Percentiles rank a stretch among this genome's conserved stretches.
phyloP scores from a whole-genome alignment of 1,140 invertebrate genomes.

The Forficula auricularia region DNA sequence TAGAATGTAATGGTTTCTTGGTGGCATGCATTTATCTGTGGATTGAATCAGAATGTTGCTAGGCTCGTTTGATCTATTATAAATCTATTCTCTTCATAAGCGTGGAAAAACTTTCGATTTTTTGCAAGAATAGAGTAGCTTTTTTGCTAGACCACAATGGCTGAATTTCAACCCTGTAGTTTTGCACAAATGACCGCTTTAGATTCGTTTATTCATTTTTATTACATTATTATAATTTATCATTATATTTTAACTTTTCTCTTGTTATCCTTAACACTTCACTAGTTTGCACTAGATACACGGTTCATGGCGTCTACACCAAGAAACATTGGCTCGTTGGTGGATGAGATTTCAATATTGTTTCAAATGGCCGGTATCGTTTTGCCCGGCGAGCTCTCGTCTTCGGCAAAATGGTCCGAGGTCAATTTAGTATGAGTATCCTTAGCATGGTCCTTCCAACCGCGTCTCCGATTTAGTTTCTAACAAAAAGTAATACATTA shows the following conservation, averaged over 20 bases:
- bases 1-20: slow-evolving; percentile 18
- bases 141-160: slow-evolving; percentile 4
- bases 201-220: slow-evolving; percentile 5
- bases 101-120: background rate
- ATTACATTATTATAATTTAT: slow-evolving; percentile 4
- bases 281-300: background rate
- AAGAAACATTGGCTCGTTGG: slow-evolving; percentile 36
- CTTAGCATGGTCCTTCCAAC: no score
- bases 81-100: background rate
- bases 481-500: background rate
- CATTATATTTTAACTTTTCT: slow-evolving; percentile 4
- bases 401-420: no score
- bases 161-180: background rate
- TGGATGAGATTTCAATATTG: slow-evolving; percentile 14
- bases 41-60: background rate
- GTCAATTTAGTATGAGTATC: background rate
- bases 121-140: slow-evolving; percentile 3
- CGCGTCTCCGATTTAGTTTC: no score
- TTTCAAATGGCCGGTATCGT: background rate
- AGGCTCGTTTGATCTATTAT: slow-evolving; percentile 3
- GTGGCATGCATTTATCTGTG: slow-evolving; percentile 16
- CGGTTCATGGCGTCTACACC: slow-evolving; percentile 11
- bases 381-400: no score
- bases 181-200: no score
- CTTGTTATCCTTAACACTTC: slow-evolving; percentile 1